These are phyloP conservation scores for Nephrotoma appendiculata DNA, from an alignment of 2,888 invertebrate species.

Conservation along the genomic window DNA sequence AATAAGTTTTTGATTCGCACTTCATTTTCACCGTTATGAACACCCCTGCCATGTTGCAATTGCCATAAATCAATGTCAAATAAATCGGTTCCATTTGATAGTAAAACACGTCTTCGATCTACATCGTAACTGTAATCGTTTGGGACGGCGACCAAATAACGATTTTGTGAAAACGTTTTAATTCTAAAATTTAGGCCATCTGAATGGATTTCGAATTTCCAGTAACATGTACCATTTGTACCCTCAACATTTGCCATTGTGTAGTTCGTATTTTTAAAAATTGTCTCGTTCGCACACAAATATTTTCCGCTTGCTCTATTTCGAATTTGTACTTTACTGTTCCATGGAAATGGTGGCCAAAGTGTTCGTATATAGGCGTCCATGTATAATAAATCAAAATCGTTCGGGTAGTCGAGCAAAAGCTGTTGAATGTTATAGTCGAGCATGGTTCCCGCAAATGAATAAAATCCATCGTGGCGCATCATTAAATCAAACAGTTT, in stretches of 20 bases:
- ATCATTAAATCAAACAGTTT: background rate
- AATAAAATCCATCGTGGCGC: background rate
- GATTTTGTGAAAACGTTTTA: background rate
- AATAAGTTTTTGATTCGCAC: background rate
- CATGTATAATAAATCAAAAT: background rate
- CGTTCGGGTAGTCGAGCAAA: background rate
- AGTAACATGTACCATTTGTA: background rate
- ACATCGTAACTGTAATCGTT: background rate
- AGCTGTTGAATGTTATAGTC: background rate
- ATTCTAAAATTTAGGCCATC: background rate
- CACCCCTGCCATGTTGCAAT: background rate
- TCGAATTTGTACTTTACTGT: background rate
- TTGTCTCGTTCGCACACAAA: background rate
- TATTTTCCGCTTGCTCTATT: background rate
- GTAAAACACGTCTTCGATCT: background rate
- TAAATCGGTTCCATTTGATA: background rate
- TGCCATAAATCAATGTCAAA: background rate
- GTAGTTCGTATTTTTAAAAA: no score
- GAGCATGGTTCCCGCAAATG: background rate
- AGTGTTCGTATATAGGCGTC: background rate
- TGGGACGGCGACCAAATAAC: background rate
- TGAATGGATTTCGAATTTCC: background rate
- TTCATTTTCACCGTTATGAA: background rate
- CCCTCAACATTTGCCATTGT: background rate
- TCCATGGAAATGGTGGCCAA: background rate